These are phyloP conservation scores for Corella eumyota DNA, from an alignment of 23 tunicate species.

Conservation along the genomic window DNA sequence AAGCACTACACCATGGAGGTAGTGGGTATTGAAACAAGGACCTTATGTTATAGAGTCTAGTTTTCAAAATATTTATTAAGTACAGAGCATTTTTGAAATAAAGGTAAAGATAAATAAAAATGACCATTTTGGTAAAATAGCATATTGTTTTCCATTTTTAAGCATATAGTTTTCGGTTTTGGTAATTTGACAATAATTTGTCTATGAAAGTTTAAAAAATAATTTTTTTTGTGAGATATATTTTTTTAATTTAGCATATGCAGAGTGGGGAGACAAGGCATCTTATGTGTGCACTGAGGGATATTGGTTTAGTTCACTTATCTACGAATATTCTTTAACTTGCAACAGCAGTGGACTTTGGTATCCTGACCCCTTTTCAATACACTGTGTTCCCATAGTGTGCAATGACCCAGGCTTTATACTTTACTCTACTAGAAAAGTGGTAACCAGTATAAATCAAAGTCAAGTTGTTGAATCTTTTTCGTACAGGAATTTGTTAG, in stretches of 20 bases:
- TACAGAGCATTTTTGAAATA: neutral
- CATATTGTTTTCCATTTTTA: too few species aligned
- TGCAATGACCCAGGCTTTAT: slow-evolving; percentile 22
- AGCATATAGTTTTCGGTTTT: too few species aligned
- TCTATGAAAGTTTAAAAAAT: too few species aligned
- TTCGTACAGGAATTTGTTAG: too few species aligned
- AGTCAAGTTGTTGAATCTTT: too few species aligned
- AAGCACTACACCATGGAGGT: too few species aligned
- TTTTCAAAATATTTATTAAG: neutral
- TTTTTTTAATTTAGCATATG: too few species aligned
- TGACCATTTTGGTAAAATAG: too few species aligned
- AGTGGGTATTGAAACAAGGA: too few species aligned
- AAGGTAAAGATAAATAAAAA: neutral
- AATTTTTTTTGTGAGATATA: too few species aligned
- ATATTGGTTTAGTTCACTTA: slow-evolving; percentile 3
- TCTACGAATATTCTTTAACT: neutral
- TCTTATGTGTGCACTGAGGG: slow-evolving; percentile 18
- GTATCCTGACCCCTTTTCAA: slow-evolving; percentile 17
- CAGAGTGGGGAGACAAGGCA: slow-evolving; percentile 11
- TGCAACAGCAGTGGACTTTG: slow-evolving; percentile 38
- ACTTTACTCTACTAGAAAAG: neutral
- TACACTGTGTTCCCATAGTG: slow-evolving; percentile 9
- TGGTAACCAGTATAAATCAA: neutral
- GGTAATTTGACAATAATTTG: too few species aligned
- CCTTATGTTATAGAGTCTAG: too few species aligned